phyloP scores from a whole-genome alignment of 2,113 vertebrate species.

The Beaufortia kweichowensis region DNA sequence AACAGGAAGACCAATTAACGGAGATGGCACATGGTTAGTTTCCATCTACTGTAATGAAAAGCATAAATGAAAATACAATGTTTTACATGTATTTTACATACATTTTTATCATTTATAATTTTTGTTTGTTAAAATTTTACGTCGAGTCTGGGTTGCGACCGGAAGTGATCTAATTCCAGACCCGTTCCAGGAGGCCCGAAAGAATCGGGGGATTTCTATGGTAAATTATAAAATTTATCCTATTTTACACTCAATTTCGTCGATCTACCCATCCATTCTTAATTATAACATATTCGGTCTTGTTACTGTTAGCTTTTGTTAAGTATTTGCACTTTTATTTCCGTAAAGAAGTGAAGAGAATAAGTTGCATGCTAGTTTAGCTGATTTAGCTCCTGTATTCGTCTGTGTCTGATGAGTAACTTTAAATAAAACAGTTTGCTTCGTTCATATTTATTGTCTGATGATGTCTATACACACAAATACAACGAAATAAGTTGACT shows the following conservation, averaged over 20 bases:
- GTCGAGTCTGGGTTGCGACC: constrained; percentile 60
- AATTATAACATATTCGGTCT: no score
- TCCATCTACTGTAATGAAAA: background rate
- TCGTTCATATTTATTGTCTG: background rate
- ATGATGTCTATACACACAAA: background rate
- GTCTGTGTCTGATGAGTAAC: background rate
- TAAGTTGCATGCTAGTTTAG: constrained; percentile 25
- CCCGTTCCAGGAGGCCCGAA: constrained; percentile 56
- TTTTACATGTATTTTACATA: no score
- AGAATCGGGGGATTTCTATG: constrained; percentile 75
- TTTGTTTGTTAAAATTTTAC: background rate
- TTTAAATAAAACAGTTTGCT: background rate
- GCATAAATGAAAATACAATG: no score
- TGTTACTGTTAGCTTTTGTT: background rate
- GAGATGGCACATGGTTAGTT: background rate
- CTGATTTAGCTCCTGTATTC: background rate
- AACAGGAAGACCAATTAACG: background rate
- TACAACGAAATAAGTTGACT: background rate
- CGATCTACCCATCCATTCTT: background rate
- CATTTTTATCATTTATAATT: no score
- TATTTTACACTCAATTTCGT: background rate
- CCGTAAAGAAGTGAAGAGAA: background rate
- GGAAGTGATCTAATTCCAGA: constrained; percentile 63
- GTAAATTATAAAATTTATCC: constrained; percentile 61
- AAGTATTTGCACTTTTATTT: background rate